Percentiles rank a stretch among this genome's conserved stretches.
phyloP scores from a whole-genome alignment of 2,113 vertebrate genomes.

The Orientallactaga bullata region DNA sequence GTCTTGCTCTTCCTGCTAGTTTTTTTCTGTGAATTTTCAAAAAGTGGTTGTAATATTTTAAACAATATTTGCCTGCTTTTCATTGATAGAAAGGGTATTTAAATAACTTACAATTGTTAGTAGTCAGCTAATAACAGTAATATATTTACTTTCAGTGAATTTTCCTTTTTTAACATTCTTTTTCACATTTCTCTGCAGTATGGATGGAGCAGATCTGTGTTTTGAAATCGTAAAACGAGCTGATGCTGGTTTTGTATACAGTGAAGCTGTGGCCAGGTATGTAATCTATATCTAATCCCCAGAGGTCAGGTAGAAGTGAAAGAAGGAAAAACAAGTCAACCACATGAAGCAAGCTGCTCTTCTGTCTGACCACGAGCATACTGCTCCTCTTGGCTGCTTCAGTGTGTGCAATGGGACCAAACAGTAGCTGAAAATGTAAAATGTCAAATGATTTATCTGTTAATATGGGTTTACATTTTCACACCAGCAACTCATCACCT shows the following conservation, averaged over 20 bases:
- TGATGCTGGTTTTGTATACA: conserved; percentile 98
- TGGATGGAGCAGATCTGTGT: conserved; percentile 97
- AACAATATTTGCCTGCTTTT: conserved; percentile 51
- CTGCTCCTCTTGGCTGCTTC: conserved; percentile 50
- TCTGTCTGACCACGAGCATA: conserved; percentile 7
- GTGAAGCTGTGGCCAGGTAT: conserved; percentile 97
- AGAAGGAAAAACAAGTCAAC: conserved; percentile 13
- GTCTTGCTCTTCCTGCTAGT: conserved; percentile 12
- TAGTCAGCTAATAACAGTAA: not conserved
- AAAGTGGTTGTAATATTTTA: conserved; percentile 29
- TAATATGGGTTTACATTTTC: conserved; percentile 52
- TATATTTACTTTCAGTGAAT: conserved; percentile 40
- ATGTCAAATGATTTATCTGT: conserved; percentile 35
- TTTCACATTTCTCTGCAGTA: conserved; percentile 87
- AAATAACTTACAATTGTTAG: conserved; percentile 39
- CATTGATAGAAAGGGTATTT: conserved; percentile 39
- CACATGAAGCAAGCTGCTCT: conserved; percentile 31
- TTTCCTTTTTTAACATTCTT: conserved; percentile 60
- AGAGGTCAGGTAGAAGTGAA: conserved; percentile 52
- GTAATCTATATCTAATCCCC: conserved; percentile 78
- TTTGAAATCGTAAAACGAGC: conserved; percentile 97
- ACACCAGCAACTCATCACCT: not conserved
- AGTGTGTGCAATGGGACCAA: not conserved
- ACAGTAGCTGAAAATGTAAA: conserved; percentile 34
- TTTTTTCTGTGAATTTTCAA: conserved; percentile 46